Evolutionary conservation across 2,888 invertebrate species (phyloP).

Genomic region (Dascillus cervinus): DNA sequence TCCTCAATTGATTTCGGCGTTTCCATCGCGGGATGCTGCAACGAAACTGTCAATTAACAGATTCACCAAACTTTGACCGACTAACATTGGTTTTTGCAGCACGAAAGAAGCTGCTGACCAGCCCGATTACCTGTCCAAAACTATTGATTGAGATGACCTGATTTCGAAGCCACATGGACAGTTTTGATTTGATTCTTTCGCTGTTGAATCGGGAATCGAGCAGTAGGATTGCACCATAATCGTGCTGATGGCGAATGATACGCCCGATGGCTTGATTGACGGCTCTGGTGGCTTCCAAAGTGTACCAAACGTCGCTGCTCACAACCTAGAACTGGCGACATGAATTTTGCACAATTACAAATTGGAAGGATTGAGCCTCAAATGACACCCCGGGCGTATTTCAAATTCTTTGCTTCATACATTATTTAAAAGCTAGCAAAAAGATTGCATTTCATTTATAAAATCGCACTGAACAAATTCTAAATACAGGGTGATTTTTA

Average conservation of each 20-base stretch:
- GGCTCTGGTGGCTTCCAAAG: conserved; percentile 87
- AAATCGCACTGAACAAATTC: too few relatives aligned
- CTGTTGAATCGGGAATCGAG: conserved; percentile 82
- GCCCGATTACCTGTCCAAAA: conserved; percentile 66
- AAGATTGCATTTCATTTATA: too few relatives aligned
- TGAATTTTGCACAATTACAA: too few relatives aligned
- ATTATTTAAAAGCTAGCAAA: too few relatives aligned
- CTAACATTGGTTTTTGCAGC: conserved; percentile 50
- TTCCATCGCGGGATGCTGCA: too few relatives aligned
- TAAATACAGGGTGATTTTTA: too few relatives aligned
- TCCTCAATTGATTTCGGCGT: too few relatives aligned
- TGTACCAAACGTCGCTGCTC: conserved; percentile 83
- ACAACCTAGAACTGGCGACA: conserved; percentile 48
- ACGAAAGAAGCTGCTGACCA: conserved; percentile 66
- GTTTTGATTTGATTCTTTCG: conserved; percentile 55
- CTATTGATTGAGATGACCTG: conserved; percentile 55
- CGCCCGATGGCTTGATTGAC: conserved; percentile 98
- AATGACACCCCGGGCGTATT: too few relatives aligned
- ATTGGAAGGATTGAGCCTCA: too few relatives aligned
- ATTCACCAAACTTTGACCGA: conserved; percentile 1
- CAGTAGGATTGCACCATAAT: conserved; percentile 92
- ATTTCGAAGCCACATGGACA: conserved; percentile 80
- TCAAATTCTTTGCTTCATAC: too few relatives aligned
- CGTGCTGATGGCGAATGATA: conserved; percentile 90
- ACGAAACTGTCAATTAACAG: background rate